Evolutionary conservation across 2,113 vertebrate species (phyloP), one percentile per base, ranked within the genome.

Genomic region (Euleptes europaea): DNA sequence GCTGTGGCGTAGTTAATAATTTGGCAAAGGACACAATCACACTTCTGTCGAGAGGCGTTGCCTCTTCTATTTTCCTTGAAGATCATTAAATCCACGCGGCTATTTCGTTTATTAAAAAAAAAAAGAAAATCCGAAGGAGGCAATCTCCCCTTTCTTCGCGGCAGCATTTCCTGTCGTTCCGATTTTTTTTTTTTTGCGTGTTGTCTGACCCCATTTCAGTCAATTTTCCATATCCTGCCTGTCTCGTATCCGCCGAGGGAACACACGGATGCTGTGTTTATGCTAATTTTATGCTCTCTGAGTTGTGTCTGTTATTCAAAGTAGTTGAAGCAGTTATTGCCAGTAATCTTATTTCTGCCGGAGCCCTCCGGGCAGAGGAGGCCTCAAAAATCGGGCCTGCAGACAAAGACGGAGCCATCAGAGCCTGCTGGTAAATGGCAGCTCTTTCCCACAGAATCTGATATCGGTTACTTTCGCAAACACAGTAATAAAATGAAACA

Each of bases 331-430:
- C 96, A 96, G 97, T 98, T 97, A 97, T 97, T 97, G 97, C 96
- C 96, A 95, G 95, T 98, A 98, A 98, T 98, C 97, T 97, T 97
- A 98, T 98, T 98, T 98, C 96, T 97, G 95, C 91, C 88, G 96
- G 94, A 96, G 94, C 97, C 97, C 95, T 91, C 91, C 1, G 97
- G 97, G 97, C 94, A 96, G 91, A 96, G 86, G 93, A 94, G 97
- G 96, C 95, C 96, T 96, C 92, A 93, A 94, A 44, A 97, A 96
- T 95, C 95, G 93, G 95, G 96, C 97, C 96, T 96, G 96, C 94
- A 96, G 97, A 97, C 95, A 95, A 7, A 95, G 95, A 96, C 96
- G 96, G 95, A 97, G 96, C 96, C 94, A 96, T 97, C 94, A 92
- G 92, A 95, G 96, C 96, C 95, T 96, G 94, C 97, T 97, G 96